A percentile compares a stretch with the other conserved stretches of the same genome.
These are phyloP conservation scores for Hydrozoanthus tunicans DNA, from an alignment of 64 coral and sea anemone genomes.

Conservation along the genomic window DNA sequence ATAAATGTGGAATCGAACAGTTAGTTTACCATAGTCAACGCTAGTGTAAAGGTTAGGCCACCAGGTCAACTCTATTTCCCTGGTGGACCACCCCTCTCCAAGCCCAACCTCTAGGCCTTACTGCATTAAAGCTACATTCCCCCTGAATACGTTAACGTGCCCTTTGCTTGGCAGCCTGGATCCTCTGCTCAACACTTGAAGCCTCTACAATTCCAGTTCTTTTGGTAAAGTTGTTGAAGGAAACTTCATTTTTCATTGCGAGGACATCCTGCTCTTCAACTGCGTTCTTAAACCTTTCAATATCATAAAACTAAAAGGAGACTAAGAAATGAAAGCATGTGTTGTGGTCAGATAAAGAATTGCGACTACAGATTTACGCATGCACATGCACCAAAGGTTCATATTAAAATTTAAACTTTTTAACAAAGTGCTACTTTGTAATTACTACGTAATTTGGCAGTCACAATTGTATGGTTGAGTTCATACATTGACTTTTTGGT, in stretches of 20 bases:
- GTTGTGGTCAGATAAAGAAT: background rate
- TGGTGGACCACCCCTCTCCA: background rate
- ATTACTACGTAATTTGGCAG: too few species aligned
- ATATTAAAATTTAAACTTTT: too few species aligned
- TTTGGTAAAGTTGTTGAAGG: background rate
- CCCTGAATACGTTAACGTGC: background rate
- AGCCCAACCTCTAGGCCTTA: background rate
- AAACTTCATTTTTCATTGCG: background rate
- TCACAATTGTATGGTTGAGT: too few species aligned
- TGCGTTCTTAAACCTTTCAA: constrained; percentile 6
- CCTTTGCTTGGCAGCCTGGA: constrained; percentile 2
- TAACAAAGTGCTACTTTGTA: too few species aligned
- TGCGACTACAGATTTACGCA: background rate
- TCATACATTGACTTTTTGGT: too few species aligned
- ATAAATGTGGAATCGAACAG: background rate
- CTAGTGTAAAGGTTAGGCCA: background rate
- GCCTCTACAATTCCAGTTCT: background rate
- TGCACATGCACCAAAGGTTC: too few species aligned
- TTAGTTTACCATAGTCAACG: background rate
- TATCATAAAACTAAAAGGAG: background rate
- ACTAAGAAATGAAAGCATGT: constrained; percentile 5
- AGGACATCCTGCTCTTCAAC: background rate
- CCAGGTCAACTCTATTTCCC: background rate
- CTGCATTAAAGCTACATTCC: constrained; percentile 6
- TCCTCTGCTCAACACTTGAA: background rate